Evolutionary conservation across 2,113 vertebrate genomes (phyloP), one percentile per base, ranked within the genome.

Genomic region (Paratilapia polleni): DNA sequence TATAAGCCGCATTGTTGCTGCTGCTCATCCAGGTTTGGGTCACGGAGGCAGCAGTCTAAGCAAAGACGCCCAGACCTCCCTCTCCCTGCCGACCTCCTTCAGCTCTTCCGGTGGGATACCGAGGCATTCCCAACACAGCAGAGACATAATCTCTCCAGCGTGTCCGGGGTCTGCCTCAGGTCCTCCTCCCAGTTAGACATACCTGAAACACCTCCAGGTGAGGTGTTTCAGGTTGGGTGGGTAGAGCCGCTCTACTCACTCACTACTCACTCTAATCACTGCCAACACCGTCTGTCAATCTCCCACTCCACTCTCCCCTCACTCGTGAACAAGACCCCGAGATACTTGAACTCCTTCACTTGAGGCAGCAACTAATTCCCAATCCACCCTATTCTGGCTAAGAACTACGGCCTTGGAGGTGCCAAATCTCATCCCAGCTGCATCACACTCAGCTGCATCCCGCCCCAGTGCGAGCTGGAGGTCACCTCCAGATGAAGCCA

Each of bases 101-200:
- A 12, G 10, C 10, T 41, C 38, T 41, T 14, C 41, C 38, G 11
- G 11, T 3, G 12, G 41, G 41, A 13, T 13, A 47, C 4, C 5
- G 0, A 20, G 17, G 17, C 6, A 0, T 70, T 70, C 43, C 66
- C 66, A 70, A 49, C 20, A 43, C 24, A 70, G 24, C 15, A 28
- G 10, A 47, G 43, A 15, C 14, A 14, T 15, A 13, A 20, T 70
- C 43, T 2, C 6, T 70, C 66, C 43, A 5, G 61, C n/a, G n/a
- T 22, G 62, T 64, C 36, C 62, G 5, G 34, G 1, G 19, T 38
- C 11, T 31, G 20, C 61, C 36, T 31, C 31, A 66, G 38, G 24
- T 22, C 38, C 38, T 68, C 43, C 64, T 68, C 15, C 64, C 64
- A 70, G 41, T 12, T 47, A 22, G 24, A 70, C 22, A 70, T 26